Conservation (phyloP, 2,797 vertebrate genomes). For the Synaphobranchus kaupii region DNA sequence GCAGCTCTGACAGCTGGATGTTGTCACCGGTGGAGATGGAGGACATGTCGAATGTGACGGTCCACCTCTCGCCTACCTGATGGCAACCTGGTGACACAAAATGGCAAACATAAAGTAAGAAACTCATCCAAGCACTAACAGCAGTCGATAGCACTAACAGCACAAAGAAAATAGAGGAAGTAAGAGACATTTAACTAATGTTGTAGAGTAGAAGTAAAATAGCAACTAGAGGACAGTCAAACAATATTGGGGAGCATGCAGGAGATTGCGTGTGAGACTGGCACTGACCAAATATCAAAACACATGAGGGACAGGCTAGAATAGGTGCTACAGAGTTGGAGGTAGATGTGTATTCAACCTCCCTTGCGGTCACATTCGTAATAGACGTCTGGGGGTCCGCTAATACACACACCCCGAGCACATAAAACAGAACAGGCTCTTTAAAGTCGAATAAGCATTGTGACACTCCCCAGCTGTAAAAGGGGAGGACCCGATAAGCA, state of each 20-base stretch:
- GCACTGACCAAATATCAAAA: constrained; percentile 70
- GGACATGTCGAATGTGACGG: constrained; percentile 83
- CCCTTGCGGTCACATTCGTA: constrained; percentile 42
- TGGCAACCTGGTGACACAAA: constrained; percentile 65
- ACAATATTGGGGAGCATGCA: background rate
- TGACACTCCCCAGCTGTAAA: constrained; percentile 73
- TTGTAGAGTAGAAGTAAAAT: background rate
- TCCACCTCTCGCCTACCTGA: constrained; percentile 76
- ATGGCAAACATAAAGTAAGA: background rate
- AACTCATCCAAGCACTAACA: background rate
- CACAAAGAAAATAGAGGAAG: background rate
- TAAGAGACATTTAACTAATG: constrained; percentile 33
- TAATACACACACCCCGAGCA: constrained; percentile 76
- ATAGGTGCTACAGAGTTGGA: constrained; percentile 34
- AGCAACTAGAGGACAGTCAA: background rate
- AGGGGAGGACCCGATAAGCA: constrained; percentile 62
- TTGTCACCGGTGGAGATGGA: constrained; percentile 74
- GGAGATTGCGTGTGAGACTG: background rate
- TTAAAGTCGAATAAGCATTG: constrained; percentile 77
- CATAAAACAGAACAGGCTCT: constrained; percentile 73
- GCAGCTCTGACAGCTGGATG: constrained; percentile 79
- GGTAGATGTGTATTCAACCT: constrained; percentile 79
- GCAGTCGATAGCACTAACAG: background rate
- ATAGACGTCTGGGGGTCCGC: constrained; percentile 70
- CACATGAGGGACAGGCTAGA: constrained; percentile 49